Evolutionary conservation across 2,797 vertebrate species (phyloP), one percentile per base, ranked within the genome.

Genomic region (Crenuchus spilurus): DNA sequence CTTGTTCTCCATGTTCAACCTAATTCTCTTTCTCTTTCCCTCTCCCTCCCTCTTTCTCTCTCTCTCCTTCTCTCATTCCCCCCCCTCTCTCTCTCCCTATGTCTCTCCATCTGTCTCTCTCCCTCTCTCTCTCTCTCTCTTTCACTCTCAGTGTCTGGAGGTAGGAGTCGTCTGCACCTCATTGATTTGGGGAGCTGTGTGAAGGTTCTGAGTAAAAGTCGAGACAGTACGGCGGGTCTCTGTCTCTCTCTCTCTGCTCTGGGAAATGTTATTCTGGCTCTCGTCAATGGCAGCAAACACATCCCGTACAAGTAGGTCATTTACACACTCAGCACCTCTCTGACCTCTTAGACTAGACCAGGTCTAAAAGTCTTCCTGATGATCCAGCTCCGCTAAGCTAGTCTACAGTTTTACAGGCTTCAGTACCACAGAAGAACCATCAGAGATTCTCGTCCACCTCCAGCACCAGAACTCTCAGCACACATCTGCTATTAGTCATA

Each of bases 261-360:
- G 42, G 97, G 97, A 60, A 99, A 99, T 4, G 97, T 99, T 88
- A 99, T 99, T 88, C 93, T 99, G 0, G 96, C 97, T 64, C 91
- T 99, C 22, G 97, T 99, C 92, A 98, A 99, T 0, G 97, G 97
- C 79, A 97, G 96, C 92, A 99, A 99, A 79, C 97, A 99, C 89
- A 96, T 99, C 85, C 97, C 97, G 0, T 99, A 97, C 94, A 99
- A 98, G 97, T 99, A 94, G 90, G 94, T 41, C 33, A 28, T 30
- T 8, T 67, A 2, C n/a, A n/a, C n/a, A n/a, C n/a, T n/a, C n/a
- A n/a, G n/a, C n/a, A n/a, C n/a, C n/a, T n/a, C n/a, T n/a, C n/a
- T n/a, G n/a, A n/a, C n/a, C n/a, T n/a, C n/a, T n/a, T n/a, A n/a
- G n/a, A n/a, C n/a, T n/a, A n/a, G n/a, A n/a, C n/a, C n/a, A n/a